Conservation (phyloP, 2,888 invertebrate species). For the Tolmerus cingulatus region DNA sequence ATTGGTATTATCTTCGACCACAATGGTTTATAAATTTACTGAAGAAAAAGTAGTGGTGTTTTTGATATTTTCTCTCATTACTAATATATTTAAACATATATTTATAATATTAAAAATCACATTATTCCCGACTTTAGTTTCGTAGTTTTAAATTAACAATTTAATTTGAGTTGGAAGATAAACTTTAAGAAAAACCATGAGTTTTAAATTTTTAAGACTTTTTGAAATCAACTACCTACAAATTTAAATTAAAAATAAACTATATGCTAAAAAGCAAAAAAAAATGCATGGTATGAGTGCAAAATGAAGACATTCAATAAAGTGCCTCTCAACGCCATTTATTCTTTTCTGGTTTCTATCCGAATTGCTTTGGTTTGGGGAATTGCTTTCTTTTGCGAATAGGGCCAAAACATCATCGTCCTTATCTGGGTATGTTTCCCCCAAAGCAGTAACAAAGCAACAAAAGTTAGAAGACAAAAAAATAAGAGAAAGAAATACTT, state of each 20-base stretch:
- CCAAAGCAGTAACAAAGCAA: not conserved
- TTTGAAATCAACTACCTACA: not conserved
- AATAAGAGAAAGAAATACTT: constrained; percentile 47
- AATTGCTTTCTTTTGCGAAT: constrained; percentile 40
- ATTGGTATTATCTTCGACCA: not conserved
- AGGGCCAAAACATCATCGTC: not conserved
- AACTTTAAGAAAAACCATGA: too few relatives aligned
- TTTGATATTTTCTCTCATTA: too few relatives aligned
- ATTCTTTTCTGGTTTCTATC: constrained; percentile 29
- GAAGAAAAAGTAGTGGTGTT: too few relatives aligned
- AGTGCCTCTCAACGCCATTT: constrained; percentile 25
- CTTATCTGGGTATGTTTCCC: not conserved
- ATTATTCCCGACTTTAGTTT: too few relatives aligned
- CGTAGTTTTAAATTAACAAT: too few relatives aligned
- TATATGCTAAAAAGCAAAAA: not conserved
- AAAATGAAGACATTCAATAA: constrained; percentile 17
- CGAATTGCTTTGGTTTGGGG: constrained; percentile 28
- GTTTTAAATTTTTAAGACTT: not conserved
- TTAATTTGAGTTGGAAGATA: too few relatives aligned
- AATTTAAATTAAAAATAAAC: not conserved
- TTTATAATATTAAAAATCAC: too few relatives aligned
- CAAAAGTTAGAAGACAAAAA: not conserved
- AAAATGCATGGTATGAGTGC: not conserved
- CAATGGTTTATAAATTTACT: not conserved
- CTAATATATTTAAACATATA: too few relatives aligned